These are phyloP conservation scores for Sus cebifrons DNA, from an alignment of 2,797 vertebrate genomes.

Conservation along the genomic window DNA sequence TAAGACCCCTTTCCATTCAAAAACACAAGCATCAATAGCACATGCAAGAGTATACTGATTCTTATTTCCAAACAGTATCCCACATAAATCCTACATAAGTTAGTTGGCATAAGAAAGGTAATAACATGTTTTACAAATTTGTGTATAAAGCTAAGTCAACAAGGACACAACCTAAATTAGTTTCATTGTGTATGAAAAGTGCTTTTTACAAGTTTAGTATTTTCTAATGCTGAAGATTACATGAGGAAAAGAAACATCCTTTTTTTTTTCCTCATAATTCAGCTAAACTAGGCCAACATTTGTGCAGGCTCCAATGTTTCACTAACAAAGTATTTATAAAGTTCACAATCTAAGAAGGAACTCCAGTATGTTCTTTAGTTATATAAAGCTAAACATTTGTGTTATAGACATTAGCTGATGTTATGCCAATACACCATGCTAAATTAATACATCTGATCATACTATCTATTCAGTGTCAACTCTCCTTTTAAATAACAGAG, in stretches of 20 bases:
- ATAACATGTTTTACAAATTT: slow-evolving; percentile 44
- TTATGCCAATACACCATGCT: slow-evolving; percentile 45
- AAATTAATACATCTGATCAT: slow-evolving; percentile 66
- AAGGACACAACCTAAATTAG: slow-evolving; percentile 19
- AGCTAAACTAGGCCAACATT: slow-evolving; percentile 35
- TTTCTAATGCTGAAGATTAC: slow-evolving; percentile 5
- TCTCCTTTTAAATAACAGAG: slow-evolving; percentile 73
- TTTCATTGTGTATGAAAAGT: slow-evolving; percentile 55
- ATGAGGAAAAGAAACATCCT: slow-evolving; percentile 35
- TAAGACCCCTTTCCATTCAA: slow-evolving; percentile 21
- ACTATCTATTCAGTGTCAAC: slow-evolving; percentile 64
- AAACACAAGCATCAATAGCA: slow-evolving; percentile 35
- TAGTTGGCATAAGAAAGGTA: neutral
- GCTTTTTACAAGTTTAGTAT: neutral
- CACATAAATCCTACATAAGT: neutral
- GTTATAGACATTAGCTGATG: slow-evolving; percentile 18
- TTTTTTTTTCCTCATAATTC: neutral
- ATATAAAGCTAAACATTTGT: slow-evolving; percentile 47
- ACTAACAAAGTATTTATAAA: slow-evolving; percentile 61
- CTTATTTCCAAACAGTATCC: neutral
- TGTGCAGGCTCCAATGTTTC: neutral
- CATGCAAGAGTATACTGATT: neutral
- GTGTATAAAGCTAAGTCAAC: slow-evolving; percentile 22
- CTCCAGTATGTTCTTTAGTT: neutral
- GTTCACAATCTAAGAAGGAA: neutral